Evolutionary conservation across 2,888 invertebrate genomes (phyloP).

Genomic region (Amiota minor): DNA sequence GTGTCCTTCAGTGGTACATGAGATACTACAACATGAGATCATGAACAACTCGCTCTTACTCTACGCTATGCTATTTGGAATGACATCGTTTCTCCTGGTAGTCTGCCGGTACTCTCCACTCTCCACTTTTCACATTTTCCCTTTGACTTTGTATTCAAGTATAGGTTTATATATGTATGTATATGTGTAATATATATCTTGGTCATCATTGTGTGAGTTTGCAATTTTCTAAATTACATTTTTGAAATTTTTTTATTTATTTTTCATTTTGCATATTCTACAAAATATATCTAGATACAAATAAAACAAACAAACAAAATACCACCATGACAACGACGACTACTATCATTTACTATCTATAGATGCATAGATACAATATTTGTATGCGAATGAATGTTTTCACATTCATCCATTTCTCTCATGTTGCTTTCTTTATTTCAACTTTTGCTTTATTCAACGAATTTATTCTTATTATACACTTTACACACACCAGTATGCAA

Average conservation of each 20-base stretch:
- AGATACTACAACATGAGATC: not conserved
- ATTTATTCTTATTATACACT: no score
- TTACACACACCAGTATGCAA: no score
- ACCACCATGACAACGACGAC: not conserved
- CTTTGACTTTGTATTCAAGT: not conserved
- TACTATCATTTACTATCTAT: conserved; percentile 1
- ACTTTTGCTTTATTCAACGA: no score
- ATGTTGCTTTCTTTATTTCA: conserved; percentile 1
- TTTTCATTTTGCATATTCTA: conserved; percentile 19
- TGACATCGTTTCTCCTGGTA: no score
- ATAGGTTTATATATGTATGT: no score
- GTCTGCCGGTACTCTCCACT: not conserved
- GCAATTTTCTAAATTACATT: conserved; percentile 61
- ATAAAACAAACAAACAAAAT: not conserved
- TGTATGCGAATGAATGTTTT: not conserved
- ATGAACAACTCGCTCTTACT: not conserved
- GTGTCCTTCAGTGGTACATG: no score
- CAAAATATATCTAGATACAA: not conserved
- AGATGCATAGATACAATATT: not conserved
- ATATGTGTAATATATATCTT: no score
- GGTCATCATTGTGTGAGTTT: conserved; percentile 33
- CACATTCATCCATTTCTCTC: not conserved
- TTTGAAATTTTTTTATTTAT: conserved; percentile 46
- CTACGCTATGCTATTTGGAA: no score
- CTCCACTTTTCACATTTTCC: not conserved